Conservation (phyloP, 2,113 vertebrate genomes). For the Gulo gulo region DNA sequence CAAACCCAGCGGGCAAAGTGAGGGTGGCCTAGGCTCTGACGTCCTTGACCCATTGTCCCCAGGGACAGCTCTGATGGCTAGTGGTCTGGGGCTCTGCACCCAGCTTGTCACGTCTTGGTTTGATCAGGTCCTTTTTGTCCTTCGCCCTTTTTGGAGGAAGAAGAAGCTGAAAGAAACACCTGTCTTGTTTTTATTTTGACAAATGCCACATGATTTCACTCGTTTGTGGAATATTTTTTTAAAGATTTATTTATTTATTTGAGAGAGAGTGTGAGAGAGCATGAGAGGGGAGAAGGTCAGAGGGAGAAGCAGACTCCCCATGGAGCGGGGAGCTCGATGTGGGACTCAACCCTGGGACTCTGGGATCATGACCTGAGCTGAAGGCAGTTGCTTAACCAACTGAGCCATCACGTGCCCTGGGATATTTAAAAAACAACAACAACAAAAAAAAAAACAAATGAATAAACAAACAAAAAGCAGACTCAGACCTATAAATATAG, state of each 20-base stretch:
- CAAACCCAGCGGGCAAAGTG: neutral
- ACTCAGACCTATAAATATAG: neutral
- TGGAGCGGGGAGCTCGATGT: no score
- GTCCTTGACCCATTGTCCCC: no score
- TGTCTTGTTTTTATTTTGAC: neutral
- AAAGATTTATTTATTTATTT: no score
- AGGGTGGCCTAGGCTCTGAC: neutral
- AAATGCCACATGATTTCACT: neutral
- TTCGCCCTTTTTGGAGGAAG: neutral
- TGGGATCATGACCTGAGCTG: no score
- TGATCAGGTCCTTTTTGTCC: neutral
- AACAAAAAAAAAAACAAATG: neutral
- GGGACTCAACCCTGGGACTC: no score
- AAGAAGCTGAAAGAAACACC: neutral
- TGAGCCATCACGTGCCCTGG: no score
- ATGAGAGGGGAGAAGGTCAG: no score
- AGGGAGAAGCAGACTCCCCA: no score
- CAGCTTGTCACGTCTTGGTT: neutral
- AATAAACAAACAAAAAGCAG: neutral
- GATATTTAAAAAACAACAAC: neutral
- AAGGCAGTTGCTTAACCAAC: no score
- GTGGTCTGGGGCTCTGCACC: neutral
- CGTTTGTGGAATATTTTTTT: neutral
- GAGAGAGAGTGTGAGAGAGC: no score
- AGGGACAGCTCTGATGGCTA: neutral